Evolutionary conservation across 1,140 invertebrate species (phyloP).

Genomic region (Helicoverpa zea): DNA sequence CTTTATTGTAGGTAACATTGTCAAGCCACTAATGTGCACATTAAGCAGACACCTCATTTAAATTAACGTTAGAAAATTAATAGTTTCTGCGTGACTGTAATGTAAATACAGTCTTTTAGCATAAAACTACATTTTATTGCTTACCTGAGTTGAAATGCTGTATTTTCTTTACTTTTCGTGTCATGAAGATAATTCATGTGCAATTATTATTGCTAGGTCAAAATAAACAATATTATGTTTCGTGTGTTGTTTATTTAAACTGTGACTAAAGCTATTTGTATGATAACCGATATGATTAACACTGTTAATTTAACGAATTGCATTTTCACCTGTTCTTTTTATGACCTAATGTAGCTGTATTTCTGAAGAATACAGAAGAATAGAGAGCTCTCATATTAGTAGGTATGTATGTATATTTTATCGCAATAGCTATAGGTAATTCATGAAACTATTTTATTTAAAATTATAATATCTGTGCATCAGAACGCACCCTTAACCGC

Average conservation of each 20-base stretch:
- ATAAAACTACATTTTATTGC: not conserved
- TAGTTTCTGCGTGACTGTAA: conserved; percentile 27
- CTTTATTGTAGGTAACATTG: not conserved
- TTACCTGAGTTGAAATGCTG: not conserved
- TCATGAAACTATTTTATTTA: too few relatives aligned
- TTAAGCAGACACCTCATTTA: conserved; percentile 14
- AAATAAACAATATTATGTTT: conserved; percentile 29
- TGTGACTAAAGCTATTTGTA: conserved; percentile 2
- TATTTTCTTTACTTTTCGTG: conserved; percentile 20
- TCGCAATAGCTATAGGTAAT: too few relatives aligned
- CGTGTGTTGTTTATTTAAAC: conserved; percentile 29
- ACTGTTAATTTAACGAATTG: not conserved
- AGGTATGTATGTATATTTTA: too few relatives aligned
- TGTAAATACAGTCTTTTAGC: conserved; percentile 13
- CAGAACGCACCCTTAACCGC: conserved; percentile 4
- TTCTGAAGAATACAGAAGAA: not conserved
- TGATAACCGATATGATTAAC: conserved; percentile 2
- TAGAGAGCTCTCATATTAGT: too few relatives aligned
- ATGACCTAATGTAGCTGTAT: too few relatives aligned
- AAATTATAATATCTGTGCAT: too few relatives aligned
- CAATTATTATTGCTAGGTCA: conserved; percentile 6
- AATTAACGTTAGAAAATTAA: conserved; percentile 25
- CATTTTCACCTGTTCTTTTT: too few relatives aligned
- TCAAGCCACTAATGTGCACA: conserved; percentile 1
- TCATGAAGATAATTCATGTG: too few relatives aligned